phyloP scores from a whole-genome alignment of 2,888 invertebrate species.

The Drepanosiphum platanoidis region DNA sequence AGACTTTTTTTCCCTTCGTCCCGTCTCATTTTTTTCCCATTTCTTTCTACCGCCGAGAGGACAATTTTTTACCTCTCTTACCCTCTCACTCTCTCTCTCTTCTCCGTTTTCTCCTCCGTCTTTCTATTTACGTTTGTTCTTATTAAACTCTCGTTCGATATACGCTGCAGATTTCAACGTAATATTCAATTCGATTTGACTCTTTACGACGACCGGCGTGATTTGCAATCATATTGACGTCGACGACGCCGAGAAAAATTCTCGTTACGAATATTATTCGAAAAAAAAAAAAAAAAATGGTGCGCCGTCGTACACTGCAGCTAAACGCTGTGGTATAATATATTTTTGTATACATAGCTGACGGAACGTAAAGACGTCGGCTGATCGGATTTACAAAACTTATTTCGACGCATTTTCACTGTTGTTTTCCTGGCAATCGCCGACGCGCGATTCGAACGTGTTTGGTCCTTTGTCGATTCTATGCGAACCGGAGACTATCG shows the following conservation, averaged over 20 bases:
- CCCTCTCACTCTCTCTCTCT: neutral
- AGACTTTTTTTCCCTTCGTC: conserved; percentile 30
- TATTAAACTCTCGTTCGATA: conserved; percentile 2
- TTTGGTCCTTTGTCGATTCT: too few relatives aligned
- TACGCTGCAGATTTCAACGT: neutral
- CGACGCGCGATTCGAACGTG: neutral
- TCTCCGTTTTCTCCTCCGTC: neutral
- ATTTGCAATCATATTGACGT: conserved; percentile 29
- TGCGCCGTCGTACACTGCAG: too few relatives aligned
- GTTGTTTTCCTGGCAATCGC: too few relatives aligned
- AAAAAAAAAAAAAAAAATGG: neutral
- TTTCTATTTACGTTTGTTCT: conserved; percentile 8
- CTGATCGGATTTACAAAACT: neutral
- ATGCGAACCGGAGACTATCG: too few relatives aligned
- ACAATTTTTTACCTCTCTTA: too few relatives aligned
- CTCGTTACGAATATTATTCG: neutral
- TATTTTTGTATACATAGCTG: neutral
- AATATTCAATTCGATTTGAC: conserved; percentile 33
- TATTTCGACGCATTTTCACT: neutral
- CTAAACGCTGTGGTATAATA: too few relatives aligned
- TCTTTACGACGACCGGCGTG: neutral
- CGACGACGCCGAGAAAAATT: neutral
- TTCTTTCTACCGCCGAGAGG: neutral
- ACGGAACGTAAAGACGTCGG: neutral
- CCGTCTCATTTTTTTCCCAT: too few relatives aligned